Conservation (phyloP, 2,888 invertebrate species). For the Macrostomum cliftonense region DNA sequence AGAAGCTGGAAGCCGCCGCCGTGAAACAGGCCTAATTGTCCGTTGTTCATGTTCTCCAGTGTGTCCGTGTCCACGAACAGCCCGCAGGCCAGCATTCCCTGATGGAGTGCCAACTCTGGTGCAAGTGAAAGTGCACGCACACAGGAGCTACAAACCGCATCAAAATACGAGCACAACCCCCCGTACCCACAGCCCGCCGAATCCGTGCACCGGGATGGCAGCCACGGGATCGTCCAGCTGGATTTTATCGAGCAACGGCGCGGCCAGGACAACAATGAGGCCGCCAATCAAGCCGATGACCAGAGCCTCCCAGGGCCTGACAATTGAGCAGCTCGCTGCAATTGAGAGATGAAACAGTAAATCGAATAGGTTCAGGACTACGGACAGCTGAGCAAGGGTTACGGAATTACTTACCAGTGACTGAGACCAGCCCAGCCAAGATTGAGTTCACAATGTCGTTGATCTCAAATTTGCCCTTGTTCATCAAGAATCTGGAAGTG, state of each 20-base stretch:
- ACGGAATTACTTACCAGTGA: conserved; percentile 50
- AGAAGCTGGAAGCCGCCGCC: conserved; percentile 69
- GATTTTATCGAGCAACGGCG: conserved; percentile 57
- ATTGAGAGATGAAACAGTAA: too few relatives aligned
- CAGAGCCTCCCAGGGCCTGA: conserved; percentile 65
- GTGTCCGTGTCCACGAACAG: conserved; percentile 64
- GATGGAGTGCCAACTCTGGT: conserved; percentile 4
- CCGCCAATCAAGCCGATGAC: conserved; percentile 63
- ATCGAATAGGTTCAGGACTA: too few relatives aligned
- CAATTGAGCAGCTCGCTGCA: conserved; percentile 42
- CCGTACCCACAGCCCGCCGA: conserved; percentile 22
- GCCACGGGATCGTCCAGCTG: conserved; percentile 76
- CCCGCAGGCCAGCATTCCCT: conserved; percentile 67
- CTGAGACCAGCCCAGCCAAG: conserved; percentile 63
- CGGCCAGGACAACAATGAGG: conserved; percentile 49
- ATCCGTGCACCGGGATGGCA: conserved; percentile 49
- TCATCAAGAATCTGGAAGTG: conserved; percentile 17
- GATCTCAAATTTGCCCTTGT: conserved; percentile 51
- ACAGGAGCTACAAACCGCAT: too few relatives aligned
- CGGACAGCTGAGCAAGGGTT: not conserved
- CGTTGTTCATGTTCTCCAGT: conserved; percentile 54
- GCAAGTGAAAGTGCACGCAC: too few relatives aligned
- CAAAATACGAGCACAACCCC: too few relatives aligned
- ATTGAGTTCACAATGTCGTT: conserved; percentile 70
- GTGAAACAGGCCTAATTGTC: conserved; percentile 38